Percentiles rank a stretch among this genome's conserved stretches.
Conservation (phyloP, 2,113 vertebrate genomes). For the Melospiza melodia region DNA sequence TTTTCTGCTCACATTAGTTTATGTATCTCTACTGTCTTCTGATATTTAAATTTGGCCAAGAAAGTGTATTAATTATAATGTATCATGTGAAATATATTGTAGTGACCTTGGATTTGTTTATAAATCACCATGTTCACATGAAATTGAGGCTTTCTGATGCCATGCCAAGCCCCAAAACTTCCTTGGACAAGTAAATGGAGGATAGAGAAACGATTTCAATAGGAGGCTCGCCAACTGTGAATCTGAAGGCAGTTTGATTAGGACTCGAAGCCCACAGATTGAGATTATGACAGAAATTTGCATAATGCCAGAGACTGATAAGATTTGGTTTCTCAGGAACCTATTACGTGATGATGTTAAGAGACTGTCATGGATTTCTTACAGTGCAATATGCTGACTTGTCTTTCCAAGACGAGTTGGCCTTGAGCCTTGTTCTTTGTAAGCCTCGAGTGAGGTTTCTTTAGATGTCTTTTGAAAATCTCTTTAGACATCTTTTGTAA, state of each 20-base stretch:
- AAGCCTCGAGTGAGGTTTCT: conserved; percentile 65
- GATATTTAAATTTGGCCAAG: background rate
- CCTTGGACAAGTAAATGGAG: conserved; percentile 55
- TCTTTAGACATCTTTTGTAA: conserved; percentile 69
- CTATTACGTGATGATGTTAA: conserved; percentile 72
- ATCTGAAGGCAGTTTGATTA: conserved; percentile 69
- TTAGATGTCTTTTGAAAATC: conserved; percentile 64
- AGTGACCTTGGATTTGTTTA: conserved; percentile 56
- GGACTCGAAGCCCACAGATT: conserved; percentile 69
- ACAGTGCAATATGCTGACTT: conserved; percentile 72
- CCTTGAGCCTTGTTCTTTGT: conserved; percentile 71
- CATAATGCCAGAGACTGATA: conserved; percentile 72
- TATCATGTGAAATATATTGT: conserved; percentile 9
- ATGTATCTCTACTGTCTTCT: background rate
- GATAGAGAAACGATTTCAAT: conserved; percentile 47
- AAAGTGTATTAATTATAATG: conserved; percentile 20
- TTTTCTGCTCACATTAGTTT: background rate
- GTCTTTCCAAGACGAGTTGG: conserved; percentile 69
- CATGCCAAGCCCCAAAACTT: conserved; percentile 65
- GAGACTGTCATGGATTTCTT: conserved; percentile 72
- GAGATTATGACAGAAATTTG: conserved; percentile 73
- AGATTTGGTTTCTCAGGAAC: conserved; percentile 70
- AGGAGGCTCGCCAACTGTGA: conserved; percentile 64
- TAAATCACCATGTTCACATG: conserved; percentile 40
- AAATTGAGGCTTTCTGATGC: conserved; percentile 64